These are phyloP conservation scores for Aphidius gifuensis DNA, from an alignment of 1,140 invertebrate species.

Conservation along the genomic window DNA sequence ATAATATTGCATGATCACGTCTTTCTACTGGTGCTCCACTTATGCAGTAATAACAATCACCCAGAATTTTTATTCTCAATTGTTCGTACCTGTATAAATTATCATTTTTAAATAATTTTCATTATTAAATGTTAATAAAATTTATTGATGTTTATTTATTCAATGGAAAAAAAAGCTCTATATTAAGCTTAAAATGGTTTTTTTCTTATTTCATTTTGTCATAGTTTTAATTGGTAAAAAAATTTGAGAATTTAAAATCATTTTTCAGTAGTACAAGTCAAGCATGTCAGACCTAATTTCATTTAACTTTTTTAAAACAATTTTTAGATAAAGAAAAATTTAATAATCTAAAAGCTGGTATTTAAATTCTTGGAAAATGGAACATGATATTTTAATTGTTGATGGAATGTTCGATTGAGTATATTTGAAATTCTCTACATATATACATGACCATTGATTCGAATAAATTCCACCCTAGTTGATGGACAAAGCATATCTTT, in stretches of 20 bases:
- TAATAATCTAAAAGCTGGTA: too few relatives aligned
- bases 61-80: slow-evolving; percentile 90
- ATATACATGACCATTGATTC: too few relatives aligned
- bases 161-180: too few relatives aligned
- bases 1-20: slow-evolving; percentile 88
- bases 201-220: neutral
- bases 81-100: slow-evolving; percentile 81
- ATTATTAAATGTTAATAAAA: neutral
- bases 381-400: slow-evolving; percentile 13
- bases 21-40: slow-evolving; percentile 85
- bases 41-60: slow-evolving; percentile 96
- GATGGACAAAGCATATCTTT: neutral
- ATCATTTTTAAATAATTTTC: slow-evolving; percentile 5
- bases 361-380: slow-evolving; percentile 3
- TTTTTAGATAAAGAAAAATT: too few relatives aligned
- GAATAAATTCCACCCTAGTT: neutral
- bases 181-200: too few relatives aligned
- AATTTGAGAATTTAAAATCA: too few relatives aligned
- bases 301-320: neutral
- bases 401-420: slow-evolving; percentile 13
- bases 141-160: neutral
- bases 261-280: neutral
- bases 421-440: neutral
- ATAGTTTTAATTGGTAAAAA: neutral
- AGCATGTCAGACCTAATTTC: neutral